These are phyloP conservation scores for Rostratula benghalensis DNA, from an alignment of 2,113 vertebrate species.

Conservation along the genomic window DNA sequence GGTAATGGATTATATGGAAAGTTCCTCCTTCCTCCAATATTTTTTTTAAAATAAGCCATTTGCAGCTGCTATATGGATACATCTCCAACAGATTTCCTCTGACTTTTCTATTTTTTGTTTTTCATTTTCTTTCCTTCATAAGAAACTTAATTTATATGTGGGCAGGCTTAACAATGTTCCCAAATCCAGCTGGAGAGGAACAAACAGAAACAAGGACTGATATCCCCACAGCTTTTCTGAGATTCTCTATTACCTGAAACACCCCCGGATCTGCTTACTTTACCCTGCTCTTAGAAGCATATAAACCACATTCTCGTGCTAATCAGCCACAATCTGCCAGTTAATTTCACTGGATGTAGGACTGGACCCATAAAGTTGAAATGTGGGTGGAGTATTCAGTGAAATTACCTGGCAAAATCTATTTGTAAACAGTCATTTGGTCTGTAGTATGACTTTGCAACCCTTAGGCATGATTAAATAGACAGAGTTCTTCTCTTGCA, in stretches of 20 bases:
- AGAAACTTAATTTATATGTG: background rate
- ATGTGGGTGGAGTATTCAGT: background rate
- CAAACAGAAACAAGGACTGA: background rate
- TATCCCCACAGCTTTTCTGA: background rate
- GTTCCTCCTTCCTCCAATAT: background rate
- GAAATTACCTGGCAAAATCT: conserved; percentile 24
- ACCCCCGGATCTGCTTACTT: background rate
- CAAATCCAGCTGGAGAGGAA: background rate
- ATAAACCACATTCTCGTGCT: background rate
- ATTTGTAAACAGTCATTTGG: conserved; percentile 31
- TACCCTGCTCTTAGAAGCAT: background rate
- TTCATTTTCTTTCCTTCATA: background rate
- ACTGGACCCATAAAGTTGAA: background rate
- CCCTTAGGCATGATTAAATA: background rate
- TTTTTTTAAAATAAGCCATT: background rate
- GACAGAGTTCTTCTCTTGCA: background rate
- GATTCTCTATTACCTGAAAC: background rate
- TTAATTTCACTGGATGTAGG: background rate
- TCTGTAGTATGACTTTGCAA: background rate
- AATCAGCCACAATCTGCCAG: background rate
- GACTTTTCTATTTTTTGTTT: background rate
- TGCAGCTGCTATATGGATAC: background rate
- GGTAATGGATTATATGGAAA: background rate
- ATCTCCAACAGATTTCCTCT: background rate
- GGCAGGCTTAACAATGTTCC: background rate